phyloP scores from a whole-genome alignment of 2,797 vertebrate genomes.

The Neopelma chrysocephalum region DNA sequence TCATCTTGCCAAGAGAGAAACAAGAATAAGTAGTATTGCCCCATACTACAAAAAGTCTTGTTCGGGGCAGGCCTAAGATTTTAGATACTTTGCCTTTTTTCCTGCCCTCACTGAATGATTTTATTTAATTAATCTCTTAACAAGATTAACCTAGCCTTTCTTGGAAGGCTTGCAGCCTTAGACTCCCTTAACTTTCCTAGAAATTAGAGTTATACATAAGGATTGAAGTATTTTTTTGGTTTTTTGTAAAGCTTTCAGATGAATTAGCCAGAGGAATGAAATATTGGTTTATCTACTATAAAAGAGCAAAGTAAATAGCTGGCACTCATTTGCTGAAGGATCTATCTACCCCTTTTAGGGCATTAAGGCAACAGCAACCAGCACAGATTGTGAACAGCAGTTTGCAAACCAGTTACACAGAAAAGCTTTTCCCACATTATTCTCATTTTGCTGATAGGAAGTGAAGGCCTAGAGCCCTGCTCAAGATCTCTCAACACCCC shows the following conservation, averaged over 20 bases:
- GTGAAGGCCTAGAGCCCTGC: constrained; percentile 7
- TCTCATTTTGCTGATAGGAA: constrained; percentile 39
- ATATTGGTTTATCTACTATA: neutral
- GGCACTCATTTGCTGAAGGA: neutral
- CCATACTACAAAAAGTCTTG: neutral
- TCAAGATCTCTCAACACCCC: constrained; percentile 32
- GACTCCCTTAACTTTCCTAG: neutral
- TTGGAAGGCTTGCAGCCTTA: neutral
- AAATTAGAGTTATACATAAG: neutral
- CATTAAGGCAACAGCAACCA: neutral
- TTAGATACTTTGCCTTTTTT: neutral
- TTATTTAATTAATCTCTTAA: neutral
- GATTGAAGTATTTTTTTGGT: neutral
- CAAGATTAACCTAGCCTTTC: neutral
- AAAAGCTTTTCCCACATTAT: constrained; percentile 43
- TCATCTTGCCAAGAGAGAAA: neutral
- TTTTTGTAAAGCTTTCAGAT: neutral
- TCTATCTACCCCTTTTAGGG: neutral
- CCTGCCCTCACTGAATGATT: neutral
- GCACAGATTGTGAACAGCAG: neutral
- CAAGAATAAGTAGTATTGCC: neutral
- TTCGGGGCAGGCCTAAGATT: neutral
- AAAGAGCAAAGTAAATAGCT: neutral
- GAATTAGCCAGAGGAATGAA: neutral
- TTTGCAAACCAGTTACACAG: neutral